phyloP scores from a whole-genome alignment of 2,797 vertebrate genomes.

The Borostomias antarcticus region DNA sequence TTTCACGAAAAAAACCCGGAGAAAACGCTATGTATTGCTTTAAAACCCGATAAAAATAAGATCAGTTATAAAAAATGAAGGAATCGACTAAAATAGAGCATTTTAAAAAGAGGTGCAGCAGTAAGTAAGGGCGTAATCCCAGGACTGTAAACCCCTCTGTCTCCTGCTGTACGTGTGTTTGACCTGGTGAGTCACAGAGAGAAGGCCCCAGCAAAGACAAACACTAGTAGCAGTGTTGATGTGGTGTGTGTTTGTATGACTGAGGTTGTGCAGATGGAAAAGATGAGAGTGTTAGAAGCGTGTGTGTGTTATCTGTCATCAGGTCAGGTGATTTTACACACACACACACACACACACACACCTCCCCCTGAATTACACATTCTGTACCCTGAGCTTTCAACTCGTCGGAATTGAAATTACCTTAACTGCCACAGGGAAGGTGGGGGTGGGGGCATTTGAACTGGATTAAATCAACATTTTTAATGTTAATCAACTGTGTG shows the following conservation, averaged over 20 bases:
- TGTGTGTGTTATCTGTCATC: slow-evolving; percentile 73
- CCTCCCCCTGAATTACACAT: slow-evolving; percentile 29
- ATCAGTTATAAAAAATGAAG: too few species aligned
- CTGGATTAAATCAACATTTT: slow-evolving; percentile 69
- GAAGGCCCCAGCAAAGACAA: too few species aligned
- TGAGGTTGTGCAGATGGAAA: slow-evolving; percentile 44
- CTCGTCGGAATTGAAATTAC: slow-evolving; percentile 71
- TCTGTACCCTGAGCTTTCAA: slow-evolving; percentile 68
- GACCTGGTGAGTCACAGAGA: too few species aligned
- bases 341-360: slow-evolving; percentile 28
- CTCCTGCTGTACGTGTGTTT: too few species aligned
- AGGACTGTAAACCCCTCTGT: too few species aligned
- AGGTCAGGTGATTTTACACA: slow-evolving; percentile 59
- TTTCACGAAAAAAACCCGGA: too few species aligned
- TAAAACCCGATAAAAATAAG: too few species aligned
- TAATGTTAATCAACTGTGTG: slow-evolving; percentile 71
- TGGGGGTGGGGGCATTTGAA: slow-evolving; percentile 65
- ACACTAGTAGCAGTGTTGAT: slow-evolving; percentile 24
- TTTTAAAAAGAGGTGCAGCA: too few species aligned
- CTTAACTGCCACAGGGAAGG: slow-evolving; percentile 64
- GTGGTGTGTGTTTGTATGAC: slow-evolving; percentile 9
- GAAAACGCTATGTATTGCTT: too few species aligned
- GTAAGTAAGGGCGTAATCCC: too few species aligned
- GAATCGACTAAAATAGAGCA: too few species aligned
- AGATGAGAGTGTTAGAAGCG: slow-evolving; percentile 65